Conservation (phyloP, 2,113 vertebrate species). For the Regulus satrapa region DNA sequence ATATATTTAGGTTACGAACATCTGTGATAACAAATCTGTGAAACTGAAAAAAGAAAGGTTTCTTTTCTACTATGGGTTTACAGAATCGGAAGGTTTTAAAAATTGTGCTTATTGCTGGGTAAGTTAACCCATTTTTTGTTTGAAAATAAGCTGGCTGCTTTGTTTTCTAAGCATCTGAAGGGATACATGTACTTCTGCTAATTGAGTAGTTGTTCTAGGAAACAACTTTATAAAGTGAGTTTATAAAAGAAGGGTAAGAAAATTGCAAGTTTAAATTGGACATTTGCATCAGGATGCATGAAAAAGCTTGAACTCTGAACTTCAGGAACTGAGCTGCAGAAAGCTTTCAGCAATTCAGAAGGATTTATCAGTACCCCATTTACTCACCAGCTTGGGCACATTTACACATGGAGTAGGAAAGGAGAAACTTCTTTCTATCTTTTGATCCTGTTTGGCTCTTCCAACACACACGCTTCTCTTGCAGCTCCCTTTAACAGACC, state of each 20-base stretch:
- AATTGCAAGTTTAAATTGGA: not conserved
- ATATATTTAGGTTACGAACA: constrained; percentile 60
- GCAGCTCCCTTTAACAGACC: not conserved
- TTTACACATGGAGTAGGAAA: not conserved
- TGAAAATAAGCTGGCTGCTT: not conserved
- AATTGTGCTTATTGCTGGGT: not conserved
- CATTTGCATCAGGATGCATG: not conserved
- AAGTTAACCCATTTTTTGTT: not conserved
- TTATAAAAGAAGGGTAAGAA: constrained; percentile 29
- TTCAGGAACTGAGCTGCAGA: not conserved
- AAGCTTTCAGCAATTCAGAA: not conserved
- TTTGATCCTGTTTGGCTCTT: not conserved
- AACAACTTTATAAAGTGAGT: no score
- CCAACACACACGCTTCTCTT: not conserved
- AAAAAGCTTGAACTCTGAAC: not conserved
- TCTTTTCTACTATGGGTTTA: not conserved
- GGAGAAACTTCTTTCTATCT: not conserved
- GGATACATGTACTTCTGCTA: constrained; percentile 30
- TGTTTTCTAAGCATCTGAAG: constrained; percentile 1
- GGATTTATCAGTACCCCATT: not conserved
- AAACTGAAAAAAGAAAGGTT: not conserved
- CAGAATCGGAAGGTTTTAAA: not conserved
- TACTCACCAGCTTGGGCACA: not conserved
- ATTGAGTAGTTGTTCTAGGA: constrained; percentile 49
- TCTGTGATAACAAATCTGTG: constrained; percentile 44